Conservation (phyloP, 2,888 invertebrate genomes). For the Vandiemenella viatica region DNA sequence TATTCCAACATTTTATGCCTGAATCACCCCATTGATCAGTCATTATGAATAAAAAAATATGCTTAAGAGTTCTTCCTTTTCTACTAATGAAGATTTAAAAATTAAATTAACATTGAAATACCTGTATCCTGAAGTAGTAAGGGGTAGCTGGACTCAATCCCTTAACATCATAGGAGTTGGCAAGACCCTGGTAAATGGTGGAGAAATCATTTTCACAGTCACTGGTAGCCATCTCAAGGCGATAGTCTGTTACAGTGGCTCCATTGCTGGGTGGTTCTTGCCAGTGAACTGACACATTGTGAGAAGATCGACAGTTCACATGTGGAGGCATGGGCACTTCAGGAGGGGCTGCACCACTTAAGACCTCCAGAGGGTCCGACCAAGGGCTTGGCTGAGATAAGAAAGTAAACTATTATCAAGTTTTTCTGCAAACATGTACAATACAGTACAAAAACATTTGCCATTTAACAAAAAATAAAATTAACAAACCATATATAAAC, state of each 20-base stretch:
- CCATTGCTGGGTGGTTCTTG: conserved; percentile 64
- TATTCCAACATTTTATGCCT: no score
- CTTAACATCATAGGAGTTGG: conserved; percentile 48
- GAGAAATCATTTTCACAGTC: conserved; percentile 37
- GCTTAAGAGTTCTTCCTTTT: no score
- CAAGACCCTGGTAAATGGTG: conserved; percentile 32
- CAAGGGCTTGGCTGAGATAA: conserved; percentile 55
- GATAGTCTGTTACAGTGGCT: conserved; percentile 62
- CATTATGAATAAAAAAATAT: no score
- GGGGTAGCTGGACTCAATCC: conserved; percentile 61
- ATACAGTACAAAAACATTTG: no score
- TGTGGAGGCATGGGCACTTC: conserved; percentile 48
- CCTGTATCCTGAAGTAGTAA: conserved; percentile 63
- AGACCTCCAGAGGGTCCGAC: conserved; percentile 56
- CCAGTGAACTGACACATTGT: conserved; percentile 58
- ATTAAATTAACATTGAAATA: conserved; percentile 7
- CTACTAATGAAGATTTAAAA: no score
- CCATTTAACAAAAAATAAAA: background rate
- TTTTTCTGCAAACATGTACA: no score
- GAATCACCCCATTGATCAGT: no score
- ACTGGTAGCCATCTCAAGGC: conserved; percentile 47
- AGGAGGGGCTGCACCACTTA: conserved; percentile 69
- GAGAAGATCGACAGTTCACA: conserved; percentile 44
- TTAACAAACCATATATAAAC: background rate
- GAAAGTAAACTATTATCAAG: conserved; percentile 7